Evolutionary conservation across 2,888 invertebrate genomes (phyloP), one percentile per base, ranked within the genome.

Genomic region (Cantharis rustica): DNA sequence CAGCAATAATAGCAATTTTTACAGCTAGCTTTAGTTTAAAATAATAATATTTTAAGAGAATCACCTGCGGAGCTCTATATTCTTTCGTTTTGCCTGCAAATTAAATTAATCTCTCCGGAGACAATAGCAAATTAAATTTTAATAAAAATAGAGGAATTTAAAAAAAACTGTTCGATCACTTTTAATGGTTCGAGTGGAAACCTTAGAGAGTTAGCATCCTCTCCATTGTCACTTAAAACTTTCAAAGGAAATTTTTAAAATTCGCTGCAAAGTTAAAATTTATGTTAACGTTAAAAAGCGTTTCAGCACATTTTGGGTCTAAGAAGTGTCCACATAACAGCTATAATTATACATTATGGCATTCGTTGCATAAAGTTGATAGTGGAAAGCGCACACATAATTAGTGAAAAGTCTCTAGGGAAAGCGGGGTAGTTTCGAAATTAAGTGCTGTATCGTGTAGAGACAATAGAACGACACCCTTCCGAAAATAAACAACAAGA

Each of bases 391-490:
- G 64, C 16, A 20, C 20, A 27, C 61, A 47, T 69, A 73, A 73
- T 73, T 69, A 73, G 68, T 73, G 69, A 47, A 61, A 23, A 13
- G 16, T 73, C 73, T 69, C 73, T 3, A 16, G 68, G 26, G 69
- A 61, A 15, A 16, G n/a, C 16, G 27, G 69, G 73, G 73, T 68
- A 15, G 23, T 72, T 15, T 26, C 26, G n/a, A 26, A 61, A 62
- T 20, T 73, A 73, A 73, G 73, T 69, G 73, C 73, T 68, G 61
- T 73, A 73, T 73, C 73, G 23, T 73, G 73, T 73, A 61, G 68
- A 62, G 61, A 23, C 23, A 23, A 62, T 61, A 71, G 13, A 71
- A 61, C 26, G 23, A 64, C 64, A 66, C 64, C 64, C 64, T 66
- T 66, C 17, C 20, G n/a, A 66, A 66, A 20, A 66, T 66, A 20